Percentiles rank a stretch among this genome's conserved stretches.
Conservation (phyloP, 2,113 vertebrate genomes). For the Thamnophis sirtalis region DNA sequence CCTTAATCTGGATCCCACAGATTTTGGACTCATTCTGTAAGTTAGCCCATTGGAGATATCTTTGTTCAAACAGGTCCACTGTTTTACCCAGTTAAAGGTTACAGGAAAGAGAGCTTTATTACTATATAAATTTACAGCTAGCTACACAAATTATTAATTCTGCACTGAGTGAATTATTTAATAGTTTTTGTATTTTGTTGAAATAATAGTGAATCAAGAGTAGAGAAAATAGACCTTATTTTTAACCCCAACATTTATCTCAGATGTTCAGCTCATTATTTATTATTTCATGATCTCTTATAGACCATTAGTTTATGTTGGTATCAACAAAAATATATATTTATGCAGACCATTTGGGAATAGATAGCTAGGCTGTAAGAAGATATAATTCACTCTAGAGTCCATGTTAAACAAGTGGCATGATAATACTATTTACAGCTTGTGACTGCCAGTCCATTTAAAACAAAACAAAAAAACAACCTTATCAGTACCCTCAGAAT, state of each 20-base stretch:
- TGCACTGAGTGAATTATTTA: not conserved
- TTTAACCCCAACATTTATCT: not conserved
- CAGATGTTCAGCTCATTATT: not conserved
- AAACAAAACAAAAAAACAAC: not conserved
- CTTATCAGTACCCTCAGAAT: not conserved
- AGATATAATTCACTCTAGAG: not conserved
- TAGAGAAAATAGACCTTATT: not conserved
- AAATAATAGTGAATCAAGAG: not conserved
- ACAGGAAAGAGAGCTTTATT: not conserved
- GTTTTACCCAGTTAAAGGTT: not conserved
- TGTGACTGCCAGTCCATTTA: not conserved
- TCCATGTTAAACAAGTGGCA: not conserved
- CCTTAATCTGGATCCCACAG: not conserved
- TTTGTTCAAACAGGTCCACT: not conserved
- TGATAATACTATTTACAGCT: not conserved
- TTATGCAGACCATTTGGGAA: not conserved
- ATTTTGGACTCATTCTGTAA: not conserved
- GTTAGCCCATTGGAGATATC: not conserved
- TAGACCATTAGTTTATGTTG: not conserved
- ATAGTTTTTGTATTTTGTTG: not conserved
- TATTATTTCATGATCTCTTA: not conserved
- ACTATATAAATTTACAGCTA: not conserved
- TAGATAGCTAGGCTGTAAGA: not conserved
- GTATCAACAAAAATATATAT: not conserved
- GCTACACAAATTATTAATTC: not conserved